Percentiles rank a stretch among this genome's conserved stretches.
phyloP scores from a whole-genome alignment of 1,140 invertebrate species.

The Dendroctonus valens region DNA sequence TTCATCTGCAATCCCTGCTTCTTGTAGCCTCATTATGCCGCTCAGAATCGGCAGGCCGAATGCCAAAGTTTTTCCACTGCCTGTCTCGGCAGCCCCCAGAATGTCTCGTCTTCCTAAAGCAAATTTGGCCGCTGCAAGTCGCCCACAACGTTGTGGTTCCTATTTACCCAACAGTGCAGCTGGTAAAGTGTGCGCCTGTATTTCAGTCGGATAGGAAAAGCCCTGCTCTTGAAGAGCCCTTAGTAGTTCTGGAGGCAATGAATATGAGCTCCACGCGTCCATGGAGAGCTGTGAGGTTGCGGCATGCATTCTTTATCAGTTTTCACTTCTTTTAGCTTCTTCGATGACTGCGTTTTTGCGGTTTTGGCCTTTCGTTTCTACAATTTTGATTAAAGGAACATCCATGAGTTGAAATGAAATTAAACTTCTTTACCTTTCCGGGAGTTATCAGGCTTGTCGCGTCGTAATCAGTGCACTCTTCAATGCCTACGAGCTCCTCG shows the following conservation, averaged over 20 bases:
- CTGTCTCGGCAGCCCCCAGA: conserved; percentile 94
- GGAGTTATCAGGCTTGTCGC: conserved; percentile 50
- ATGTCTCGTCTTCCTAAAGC: conserved; percentile 74
- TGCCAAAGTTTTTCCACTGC: conserved; percentile 96
- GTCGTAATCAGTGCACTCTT: conserved; percentile 62
- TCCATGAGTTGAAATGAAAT: background rate
- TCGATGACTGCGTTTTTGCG: background rate
- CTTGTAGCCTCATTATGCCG: conserved; percentile 75
- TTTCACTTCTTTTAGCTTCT: conserved; percentile 23
- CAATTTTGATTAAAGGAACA: conserved; percentile 4
- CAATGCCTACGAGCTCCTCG: conserved; percentile 61
- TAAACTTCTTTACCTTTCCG: conserved; percentile 38
- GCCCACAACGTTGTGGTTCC: background rate
- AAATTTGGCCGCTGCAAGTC: background rate
- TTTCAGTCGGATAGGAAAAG: conserved; percentile 81
- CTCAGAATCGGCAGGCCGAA: conserved; percentile 92
- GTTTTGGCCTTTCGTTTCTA: conserved; percentile 1
- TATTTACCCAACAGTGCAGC: conserved; percentile 76
- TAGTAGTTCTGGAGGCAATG: conserved; percentile 68
- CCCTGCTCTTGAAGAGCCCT: conserved; percentile 71
- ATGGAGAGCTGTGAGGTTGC: conserved; percentile 49
- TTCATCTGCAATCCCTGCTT: conserved; percentile 44
- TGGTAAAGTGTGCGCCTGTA: conserved; percentile 75
- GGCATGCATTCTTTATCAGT: conserved; percentile 8
- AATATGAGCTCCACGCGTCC: conserved; percentile 70